Evolutionary conservation across 2,797 vertebrate species (phyloP).

Genomic region (Coluber constrictor): DNA sequence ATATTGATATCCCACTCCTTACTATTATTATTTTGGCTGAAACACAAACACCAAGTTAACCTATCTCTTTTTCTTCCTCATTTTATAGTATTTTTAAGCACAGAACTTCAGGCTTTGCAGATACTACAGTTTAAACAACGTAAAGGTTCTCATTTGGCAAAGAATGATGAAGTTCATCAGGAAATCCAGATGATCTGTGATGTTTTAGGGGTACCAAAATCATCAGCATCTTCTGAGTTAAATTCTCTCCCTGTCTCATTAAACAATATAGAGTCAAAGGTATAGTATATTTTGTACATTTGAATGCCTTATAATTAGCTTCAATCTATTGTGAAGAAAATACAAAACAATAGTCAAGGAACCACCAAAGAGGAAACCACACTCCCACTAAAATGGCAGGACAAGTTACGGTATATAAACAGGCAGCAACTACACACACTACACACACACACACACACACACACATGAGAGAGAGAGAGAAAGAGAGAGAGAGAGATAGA

Average conservation of each 20-base stretch:
- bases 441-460: neutral
- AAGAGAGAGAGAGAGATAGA: too few species aligned
- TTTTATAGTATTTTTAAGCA: conserved; percentile 87
- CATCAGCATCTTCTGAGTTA: conserved; percentile 62
- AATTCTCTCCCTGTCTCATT: conserved; percentile 62
- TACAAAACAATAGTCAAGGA: neutral
- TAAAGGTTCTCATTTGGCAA: conserved; percentile 59
- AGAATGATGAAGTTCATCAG: conserved; percentile 65
- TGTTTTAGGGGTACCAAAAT: conserved; percentile 74
- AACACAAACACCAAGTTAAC: neutral
- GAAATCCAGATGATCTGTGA: conserved; percentile 81
- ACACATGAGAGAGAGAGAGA: neutral
- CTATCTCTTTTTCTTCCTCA: neutral
- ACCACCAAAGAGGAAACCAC: neutral
- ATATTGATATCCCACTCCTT: neutral
- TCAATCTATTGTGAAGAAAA: neutral
- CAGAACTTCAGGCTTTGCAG: conserved; percentile 91
- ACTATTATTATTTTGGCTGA: neutral
- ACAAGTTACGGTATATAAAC: neutral
- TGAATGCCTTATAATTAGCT: neutral
- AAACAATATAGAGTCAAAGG: conserved; percentile 80
- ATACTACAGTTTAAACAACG: conserved; percentile 74
- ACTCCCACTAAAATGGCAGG: neutral
- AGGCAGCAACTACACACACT: neutral
- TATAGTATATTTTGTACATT: conserved; percentile 52